phyloP scores from a whole-genome alignment of 1,140 invertebrate species.

The Calephelis virginiensis region DNA sequence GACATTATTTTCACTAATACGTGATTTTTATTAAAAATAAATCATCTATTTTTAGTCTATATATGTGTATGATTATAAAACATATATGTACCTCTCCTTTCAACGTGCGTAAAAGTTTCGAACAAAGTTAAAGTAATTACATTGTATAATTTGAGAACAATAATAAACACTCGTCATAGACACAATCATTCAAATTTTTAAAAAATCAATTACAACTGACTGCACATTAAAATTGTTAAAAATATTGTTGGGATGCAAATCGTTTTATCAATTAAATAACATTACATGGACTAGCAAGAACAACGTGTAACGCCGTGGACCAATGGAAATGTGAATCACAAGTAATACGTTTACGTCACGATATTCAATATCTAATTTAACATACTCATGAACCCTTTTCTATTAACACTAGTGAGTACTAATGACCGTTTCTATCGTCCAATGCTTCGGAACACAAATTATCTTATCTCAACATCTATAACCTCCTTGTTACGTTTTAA shows the following conservation, averaged over 20 bases:
- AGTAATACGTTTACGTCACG: neutral
- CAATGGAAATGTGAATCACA: neutral
- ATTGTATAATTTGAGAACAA: neutral
- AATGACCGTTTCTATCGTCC: too few species aligned
- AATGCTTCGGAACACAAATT: too few species aligned
- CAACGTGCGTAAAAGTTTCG: neutral
- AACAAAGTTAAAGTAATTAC: conserved; percentile 1
- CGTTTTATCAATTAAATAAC: conserved; percentile 11
- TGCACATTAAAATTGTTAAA: conserved; percentile 1
- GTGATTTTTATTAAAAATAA: too few species aligned
- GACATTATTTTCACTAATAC: too few species aligned
- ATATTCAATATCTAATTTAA: neutral
- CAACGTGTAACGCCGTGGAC: conserved; percentile 1
- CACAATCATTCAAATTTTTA: neutral
- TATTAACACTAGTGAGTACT: neutral
- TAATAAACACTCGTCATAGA: neutral
- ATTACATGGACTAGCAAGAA: conserved; percentile 10
- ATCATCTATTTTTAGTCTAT: too few species aligned
- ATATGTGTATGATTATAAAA: neutral
- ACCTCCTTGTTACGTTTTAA: too few species aligned
- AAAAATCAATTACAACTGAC: neutral
- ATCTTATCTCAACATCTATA: too few species aligned
- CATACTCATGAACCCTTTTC: neutral
- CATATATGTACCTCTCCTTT: neutral
- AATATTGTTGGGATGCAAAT: neutral